Base-by-base conservation (phyloP, 1,140 invertebrate species). In the Aphelenchoides fujianensis region DNA sequence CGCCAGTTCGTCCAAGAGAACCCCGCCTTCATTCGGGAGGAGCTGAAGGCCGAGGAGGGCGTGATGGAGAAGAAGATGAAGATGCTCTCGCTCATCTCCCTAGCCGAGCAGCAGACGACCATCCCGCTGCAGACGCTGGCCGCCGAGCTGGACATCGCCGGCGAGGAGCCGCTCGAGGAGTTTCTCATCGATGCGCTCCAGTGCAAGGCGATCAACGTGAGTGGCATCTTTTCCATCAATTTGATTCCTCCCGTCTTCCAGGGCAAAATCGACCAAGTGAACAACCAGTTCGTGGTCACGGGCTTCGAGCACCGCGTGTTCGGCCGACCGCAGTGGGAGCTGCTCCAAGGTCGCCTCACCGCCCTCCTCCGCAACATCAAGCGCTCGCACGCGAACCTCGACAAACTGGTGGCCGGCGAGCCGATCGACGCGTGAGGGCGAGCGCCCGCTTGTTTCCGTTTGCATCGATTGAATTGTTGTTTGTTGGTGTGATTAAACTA, bases 171-270 rank as follows among this genome's bases (percentile, higher is more conserved):
- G 1, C 68, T 83, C n/a, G 81, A 83, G 41, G 73, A 81, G 63
- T 83, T 83, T 52, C 34, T 83, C 23, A 84, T 83, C 34, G 79
- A 83, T n/a, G 82, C 79, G n/a, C 70, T 83, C 54, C 82, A 79
- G 63, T 68, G 76, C 12, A 83, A 83, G 12, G 81, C 82, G 27
- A 77, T 83, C 36, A 76, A 71, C 35, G 79, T 80, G 32, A 81
- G 78, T 75, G 30, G 31, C 7, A 28, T 19, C 32, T 12, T 66
- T 35, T 2, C 3, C 19, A 19, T 3, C 32, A 34, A 75, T 61
- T 30, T 74, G 3, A 31, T 70, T 27, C 0, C 3, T 61, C 2
- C n/a, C 32, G 27, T 28, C 64, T 82, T 77, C 12, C 68, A 84
- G 81, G 81, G 82, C 16, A 82, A 82, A 67, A 77, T 82, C 30